These are phyloP conservation scores for Ophthalmolycus amberensis DNA, from an alignment of 2,113 vertebrate genomes.

Conservation along the genomic window DNA sequence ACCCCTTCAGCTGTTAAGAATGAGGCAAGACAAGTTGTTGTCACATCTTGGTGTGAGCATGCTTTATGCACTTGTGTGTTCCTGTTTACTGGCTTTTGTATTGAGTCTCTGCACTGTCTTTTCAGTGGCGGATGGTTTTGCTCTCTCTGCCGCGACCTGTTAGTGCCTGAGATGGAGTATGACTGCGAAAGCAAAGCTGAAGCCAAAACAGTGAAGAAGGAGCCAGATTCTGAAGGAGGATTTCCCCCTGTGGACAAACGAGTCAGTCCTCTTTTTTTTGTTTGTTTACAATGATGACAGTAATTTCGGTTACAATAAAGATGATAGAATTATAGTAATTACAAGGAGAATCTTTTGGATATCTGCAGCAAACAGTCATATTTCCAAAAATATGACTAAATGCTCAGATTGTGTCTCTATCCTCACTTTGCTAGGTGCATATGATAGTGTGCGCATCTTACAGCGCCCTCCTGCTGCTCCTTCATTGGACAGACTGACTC, in stretches of 20 bases:
- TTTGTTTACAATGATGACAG: background rate
- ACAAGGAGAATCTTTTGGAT: background rate
- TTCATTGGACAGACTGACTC: background rate
- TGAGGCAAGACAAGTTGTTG: constrained; percentile 21
- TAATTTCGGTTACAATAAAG: background rate
- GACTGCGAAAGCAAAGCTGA: constrained; percentile 81
- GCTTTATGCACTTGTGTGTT: background rate
- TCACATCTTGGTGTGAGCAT: constrained; percentile 3
- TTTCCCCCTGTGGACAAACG: constrained; percentile 84
- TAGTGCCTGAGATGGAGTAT: constrained; percentile 86
- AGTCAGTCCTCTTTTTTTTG: constrained; percentile 69
- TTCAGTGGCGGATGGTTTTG: constrained; percentile 91
- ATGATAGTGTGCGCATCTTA: background rate
- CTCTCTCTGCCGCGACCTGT: constrained; percentile 86
- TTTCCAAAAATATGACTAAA: background rate
- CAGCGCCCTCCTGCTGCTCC: background rate
- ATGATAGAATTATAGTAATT: background rate
- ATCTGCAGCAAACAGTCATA: background rate
- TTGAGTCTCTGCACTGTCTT: constrained; percentile 27
- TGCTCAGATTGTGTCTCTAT: background rate
- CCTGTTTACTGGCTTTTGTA: constrained; percentile 8
- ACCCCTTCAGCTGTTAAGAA: background rate
- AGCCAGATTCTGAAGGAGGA: constrained; percentile 69
- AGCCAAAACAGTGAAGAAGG: constrained; percentile 63
- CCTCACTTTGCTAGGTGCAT: background rate